phyloP scores from a whole-genome alignment of 1,140 invertebrate genomes.

The Lutraria rhynchaena region DNA sequence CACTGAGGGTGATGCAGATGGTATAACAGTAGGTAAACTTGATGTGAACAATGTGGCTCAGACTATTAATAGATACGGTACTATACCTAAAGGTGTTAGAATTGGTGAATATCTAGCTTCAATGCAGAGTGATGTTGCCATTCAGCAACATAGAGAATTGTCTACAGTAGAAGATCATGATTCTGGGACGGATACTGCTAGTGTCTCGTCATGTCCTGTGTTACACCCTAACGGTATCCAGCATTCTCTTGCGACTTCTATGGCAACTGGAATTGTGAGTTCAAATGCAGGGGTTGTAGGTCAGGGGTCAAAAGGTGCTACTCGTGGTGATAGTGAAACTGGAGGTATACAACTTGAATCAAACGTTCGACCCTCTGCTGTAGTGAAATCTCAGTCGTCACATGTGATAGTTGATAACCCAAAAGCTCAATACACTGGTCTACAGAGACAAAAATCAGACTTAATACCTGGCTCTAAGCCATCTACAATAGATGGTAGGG shows the following conservation, averaged over 20 bases:
- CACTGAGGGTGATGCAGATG: conserved; percentile 60
- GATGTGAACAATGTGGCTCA: conserved; percentile 98
- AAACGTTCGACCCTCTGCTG: conserved; percentile 76
- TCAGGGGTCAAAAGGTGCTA: conserved; percentile 25
- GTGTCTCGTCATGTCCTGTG: conserved; percentile 74
- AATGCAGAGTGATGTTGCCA: conserved; percentile 82
- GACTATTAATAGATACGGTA: conserved; percentile 98
- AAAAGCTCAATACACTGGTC: conserved; percentile 73
- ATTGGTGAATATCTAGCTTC: conserved; percentile 98
- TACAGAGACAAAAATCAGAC: conserved; percentile 82
- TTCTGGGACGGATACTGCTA: conserved; percentile 76
- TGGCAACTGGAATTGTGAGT: conserved; percentile 32
- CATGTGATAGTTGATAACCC: conserved; percentile 75
- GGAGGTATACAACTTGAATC: conserved; percentile 75
- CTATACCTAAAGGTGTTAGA: conserved; percentile 94
- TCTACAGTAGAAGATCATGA: conserved; percentile 72
- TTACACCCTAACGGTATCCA: conserved; percentile 60
- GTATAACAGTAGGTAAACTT: conserved; percentile 84
- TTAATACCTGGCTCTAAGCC: conserved; percentile 71
- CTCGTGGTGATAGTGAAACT: conserved; percentile 38
- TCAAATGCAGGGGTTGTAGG: neutral
- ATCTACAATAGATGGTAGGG: conserved; percentile 17
- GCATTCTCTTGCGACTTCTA: conserved; percentile 27
- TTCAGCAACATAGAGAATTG: conserved; percentile 64
- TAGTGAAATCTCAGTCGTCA: conserved; percentile 79